Base-by-base conservation (phyloP, 2,888 invertebrate genomes). In the Theretra japonica region DNA sequence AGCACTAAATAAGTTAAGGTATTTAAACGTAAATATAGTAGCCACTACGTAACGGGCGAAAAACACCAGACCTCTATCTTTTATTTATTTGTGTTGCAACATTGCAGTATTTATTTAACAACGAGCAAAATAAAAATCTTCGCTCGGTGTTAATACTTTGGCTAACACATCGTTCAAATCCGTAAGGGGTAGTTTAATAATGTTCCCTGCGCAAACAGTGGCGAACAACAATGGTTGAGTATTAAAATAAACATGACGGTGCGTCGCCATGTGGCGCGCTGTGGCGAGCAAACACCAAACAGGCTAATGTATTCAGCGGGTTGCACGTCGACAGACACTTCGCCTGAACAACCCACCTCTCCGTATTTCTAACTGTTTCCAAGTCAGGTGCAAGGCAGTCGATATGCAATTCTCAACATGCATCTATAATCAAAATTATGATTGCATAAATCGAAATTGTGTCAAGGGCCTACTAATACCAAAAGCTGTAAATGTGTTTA, bases 231-330 rank as follows among this genome's bases (percentile, higher is more conserved):
- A 90, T 90, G 89, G 89, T 82, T 92, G 92, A 93, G 93, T 93
- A 94, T 94, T 94, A 92, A 93, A 94, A 92, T 93, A 94, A 94
- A 94, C 94, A 94, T 83, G 83, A 82, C 80, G 78, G 77, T 82
- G 82, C 81, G 85, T 86, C 88, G 91, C 92, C 94, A 93, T 93
- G 93, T 93, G 94, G 91, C 88, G 82, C 83, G 86, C 80, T 83
- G 86, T 84, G 86, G 84, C 87, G 86, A 84, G 85, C 86, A 90
- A 91, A 92, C 87, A 90, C 83, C 85, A 88, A 89, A 89, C 85
- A 89, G 85, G 86, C 84, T 92, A 93, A 94, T 93, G 84, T 93
- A 94, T 94, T 91, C 94, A 88, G 82, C 79, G 81, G 86, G 85
- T 80, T 86, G 86, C 84, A 83, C 82, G 80, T 80, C 77, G 41